These are phyloP conservation scores for Agrilus biguttatus DNA, from an alignment of 2,888 invertebrate genomes.

Conservation along the genomic window DNA sequence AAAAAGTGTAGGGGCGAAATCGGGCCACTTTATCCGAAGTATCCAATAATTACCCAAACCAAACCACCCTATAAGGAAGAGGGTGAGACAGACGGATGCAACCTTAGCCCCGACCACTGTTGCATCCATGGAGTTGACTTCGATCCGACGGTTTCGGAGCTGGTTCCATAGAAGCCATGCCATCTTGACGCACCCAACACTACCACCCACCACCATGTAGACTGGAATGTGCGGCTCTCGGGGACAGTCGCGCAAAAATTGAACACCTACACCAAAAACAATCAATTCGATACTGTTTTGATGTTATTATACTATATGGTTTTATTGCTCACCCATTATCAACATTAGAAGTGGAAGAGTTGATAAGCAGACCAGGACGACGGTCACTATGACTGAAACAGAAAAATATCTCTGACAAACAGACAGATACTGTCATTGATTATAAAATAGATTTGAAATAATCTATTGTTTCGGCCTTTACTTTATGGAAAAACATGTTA, in stretches of 20 bases:
- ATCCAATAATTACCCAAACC: constrained; percentile 53
- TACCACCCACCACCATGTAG: constrained; percentile 74
- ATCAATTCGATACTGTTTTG: constrained; percentile 1
- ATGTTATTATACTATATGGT: constrained; percentile 1
- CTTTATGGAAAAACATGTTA: too few species aligned
- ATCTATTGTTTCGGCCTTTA: too few species aligned
- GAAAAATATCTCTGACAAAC: constrained; percentile 11
- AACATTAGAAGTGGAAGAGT: constrained; percentile 62
- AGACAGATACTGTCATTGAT: too few species aligned
- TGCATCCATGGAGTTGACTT: constrained; percentile 31
- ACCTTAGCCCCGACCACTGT: constrained; percentile 42
- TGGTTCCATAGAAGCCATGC: constrained; percentile 52
- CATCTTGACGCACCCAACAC: constrained; percentile 56
- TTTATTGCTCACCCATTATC: constrained; percentile 54
- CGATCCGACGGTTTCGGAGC: constrained; percentile 41
- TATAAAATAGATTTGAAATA: too few species aligned
- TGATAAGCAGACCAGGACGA: constrained; percentile 50
- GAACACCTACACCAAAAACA: constrained; percentile 46
- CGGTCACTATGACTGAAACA: constrained; percentile 54
- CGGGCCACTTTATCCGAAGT: constrained; percentile 60
- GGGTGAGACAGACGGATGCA: constrained; percentile 49
- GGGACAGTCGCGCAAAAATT: constrained; percentile 67
- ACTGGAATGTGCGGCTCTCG: constrained; percentile 62
- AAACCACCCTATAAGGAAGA: constrained; percentile 63
- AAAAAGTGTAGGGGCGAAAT: constrained; percentile 54